Evolutionary conservation across 2,113 vertebrate species (phyloP), one percentile per base, ranked within the genome.

Genomic region (Labeo catla): DNA sequence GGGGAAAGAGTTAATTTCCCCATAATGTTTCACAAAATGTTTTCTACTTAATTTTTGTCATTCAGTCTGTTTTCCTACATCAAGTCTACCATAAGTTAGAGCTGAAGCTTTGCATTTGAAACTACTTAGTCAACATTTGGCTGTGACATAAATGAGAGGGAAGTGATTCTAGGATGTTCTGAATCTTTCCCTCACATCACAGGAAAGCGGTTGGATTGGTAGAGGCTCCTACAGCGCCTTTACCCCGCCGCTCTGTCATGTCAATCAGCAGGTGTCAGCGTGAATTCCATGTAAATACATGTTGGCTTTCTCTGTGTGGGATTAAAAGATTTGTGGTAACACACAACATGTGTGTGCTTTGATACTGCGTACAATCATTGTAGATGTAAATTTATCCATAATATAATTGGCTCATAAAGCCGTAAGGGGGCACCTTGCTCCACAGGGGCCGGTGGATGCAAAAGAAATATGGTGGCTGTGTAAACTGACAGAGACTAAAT

Each of bases 401-500:
- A 77, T 77, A 77, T 54, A 77, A 77, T 77, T 77, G 50, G 13
- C 15, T 77, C 50, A 36, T 34, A 77, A 34, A 54, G 49, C 50
- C 8, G 28, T 28, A 54, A 54, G 15, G 76, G 23, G 49, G 45
- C 28, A 6, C 50, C 8, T 52, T 54, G 15, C 76, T 54, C 76
- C 4, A 8, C 50, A 54, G 50, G 76, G 50, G 50, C 12, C 39
- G n/a, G 21, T 61, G 91, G 36, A 13, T 83, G 12, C 66, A 57
- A n/a, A 39, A 83, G 6, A 73, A 83, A 83, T 57, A 73, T 57
- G 50, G 50, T 45, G 68, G 50, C 21, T 57, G 10, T 73, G 28
- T 72, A 65, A 70, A 52, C 15, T 84, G 68, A 59, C 82, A 73
- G 8, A 57, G 50, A 84, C 50, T 45, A 84, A 59, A 84, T 84